Percentiles rank a stretch among this genome's conserved stretches.
Conservation (phyloP, 2,888 invertebrate species). For the Acrocera orbiculus region DNA sequence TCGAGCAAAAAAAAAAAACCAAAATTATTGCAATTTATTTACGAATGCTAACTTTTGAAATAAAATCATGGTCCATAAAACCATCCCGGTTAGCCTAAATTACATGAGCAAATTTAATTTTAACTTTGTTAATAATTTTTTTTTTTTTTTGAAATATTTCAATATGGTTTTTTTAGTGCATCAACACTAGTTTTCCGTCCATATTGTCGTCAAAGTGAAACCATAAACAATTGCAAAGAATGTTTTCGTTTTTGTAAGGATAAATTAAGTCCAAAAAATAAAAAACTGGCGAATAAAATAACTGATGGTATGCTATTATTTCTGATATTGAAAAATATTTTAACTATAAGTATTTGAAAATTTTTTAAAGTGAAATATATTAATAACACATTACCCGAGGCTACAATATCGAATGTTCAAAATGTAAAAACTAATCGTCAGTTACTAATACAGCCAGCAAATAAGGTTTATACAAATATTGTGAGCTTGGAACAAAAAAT, state of each 20-base stretch:
- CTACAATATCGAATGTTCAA: too few species aligned
- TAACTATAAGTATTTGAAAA: too few species aligned
- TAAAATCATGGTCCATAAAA: too few species aligned
- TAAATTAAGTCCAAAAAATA: slow-evolving; percentile 7
- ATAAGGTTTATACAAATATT: slow-evolving; percentile 50
- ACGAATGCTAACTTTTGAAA: too few species aligned
- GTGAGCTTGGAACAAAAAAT: slow-evolving; percentile 49
- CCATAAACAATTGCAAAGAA: slow-evolving; percentile 7
- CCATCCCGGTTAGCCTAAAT: too few species aligned
- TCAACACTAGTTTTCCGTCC: slow-evolving; percentile 9
- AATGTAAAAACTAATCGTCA: background rate
- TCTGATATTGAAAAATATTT: background rate
- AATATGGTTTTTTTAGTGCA: slow-evolving; percentile 2
- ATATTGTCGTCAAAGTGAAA: slow-evolving; percentile 6
- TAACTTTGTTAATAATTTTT: too few species aligned
- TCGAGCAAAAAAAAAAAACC: too few species aligned
- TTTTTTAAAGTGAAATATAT: too few species aligned
- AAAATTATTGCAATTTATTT: too few species aligned
- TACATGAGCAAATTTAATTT: too few species aligned
- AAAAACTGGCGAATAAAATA: slow-evolving; percentile 2
- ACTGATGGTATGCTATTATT: slow-evolving; percentile 1
- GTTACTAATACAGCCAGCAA: slow-evolving; percentile 20
- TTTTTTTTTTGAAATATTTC: background rate
- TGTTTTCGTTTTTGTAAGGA: slow-evolving; percentile 7
- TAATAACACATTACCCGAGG: too few species aligned